phyloP scores from a whole-genome alignment of 1,140 invertebrate genomes.

The Drosophila kurseongensis region DNA sequence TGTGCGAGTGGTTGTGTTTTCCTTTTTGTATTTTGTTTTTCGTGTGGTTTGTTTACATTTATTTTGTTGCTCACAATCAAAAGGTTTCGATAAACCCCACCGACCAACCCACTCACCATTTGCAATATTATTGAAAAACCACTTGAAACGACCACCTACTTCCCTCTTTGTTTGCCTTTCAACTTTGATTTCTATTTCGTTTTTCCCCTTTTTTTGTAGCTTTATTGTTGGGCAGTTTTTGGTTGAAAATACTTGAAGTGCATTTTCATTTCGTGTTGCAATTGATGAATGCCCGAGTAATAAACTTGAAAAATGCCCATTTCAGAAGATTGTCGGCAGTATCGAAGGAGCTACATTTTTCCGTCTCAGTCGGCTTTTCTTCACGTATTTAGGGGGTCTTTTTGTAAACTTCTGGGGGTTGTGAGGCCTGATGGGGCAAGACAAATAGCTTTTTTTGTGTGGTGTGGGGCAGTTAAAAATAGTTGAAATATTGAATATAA shows the following conservation, averaged over 20 bases:
- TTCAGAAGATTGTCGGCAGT: constrained; percentile 35
- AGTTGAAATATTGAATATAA: constrained; percentile 62
- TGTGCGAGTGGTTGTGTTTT: neutral
- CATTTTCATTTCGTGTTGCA: constrained; percentile 61
- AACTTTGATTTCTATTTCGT: constrained; percentile 58
- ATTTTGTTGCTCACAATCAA: constrained; percentile 63
- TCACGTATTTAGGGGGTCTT: constrained; percentile 44
- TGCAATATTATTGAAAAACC: constrained; percentile 61
- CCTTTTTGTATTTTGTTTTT: constrained; percentile 14
- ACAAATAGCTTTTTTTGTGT: constrained; percentile 54
- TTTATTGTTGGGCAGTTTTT: constrained; percentile 34
- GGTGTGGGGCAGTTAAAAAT: constrained; percentile 57
- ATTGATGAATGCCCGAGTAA: constrained; percentile 70
- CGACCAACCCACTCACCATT: constrained; percentile 20
- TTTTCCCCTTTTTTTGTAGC: constrained; percentile 13
- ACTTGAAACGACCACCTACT: constrained; percentile 24
- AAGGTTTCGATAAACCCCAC: constrained; percentile 11
- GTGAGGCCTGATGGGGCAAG: constrained; percentile 47
- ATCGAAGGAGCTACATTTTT: constrained; percentile 28
- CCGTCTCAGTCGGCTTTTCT: constrained; percentile 14
- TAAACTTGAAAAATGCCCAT: constrained; percentile 74
- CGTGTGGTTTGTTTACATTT: constrained; percentile 69
- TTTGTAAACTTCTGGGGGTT: constrained; percentile 10
- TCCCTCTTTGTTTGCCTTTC: constrained; percentile 29
- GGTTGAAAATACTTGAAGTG: constrained; percentile 58